These are phyloP conservation scores for Hydractinia echinata DNA, from an alignment of 30 jellyfish, hydroid and myxozoan species.

Conservation along the genomic window DNA sequence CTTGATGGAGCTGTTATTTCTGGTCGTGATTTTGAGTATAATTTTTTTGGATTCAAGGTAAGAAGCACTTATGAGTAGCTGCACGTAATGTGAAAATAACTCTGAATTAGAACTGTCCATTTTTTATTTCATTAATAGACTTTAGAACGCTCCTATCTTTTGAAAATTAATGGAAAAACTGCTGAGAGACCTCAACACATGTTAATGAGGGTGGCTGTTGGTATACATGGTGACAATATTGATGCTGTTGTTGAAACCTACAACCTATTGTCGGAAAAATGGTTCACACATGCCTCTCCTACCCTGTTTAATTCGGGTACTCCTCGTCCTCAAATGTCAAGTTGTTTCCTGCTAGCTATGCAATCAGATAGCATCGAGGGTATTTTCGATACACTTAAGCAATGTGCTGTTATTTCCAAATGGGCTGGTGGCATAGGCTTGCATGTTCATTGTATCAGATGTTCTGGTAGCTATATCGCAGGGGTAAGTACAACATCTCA, in stretches of 20 bases:
- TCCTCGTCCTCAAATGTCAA: constrained; percentile 95
- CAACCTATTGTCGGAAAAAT: constrained; percentile 84
- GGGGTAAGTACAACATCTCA: constrained; percentile 57
- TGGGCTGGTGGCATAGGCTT: constrained; percentile 99
- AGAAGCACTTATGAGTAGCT: neutral
- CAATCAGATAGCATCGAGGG: constrained; percentile 97
- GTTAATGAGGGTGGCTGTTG: constrained; percentile 99
- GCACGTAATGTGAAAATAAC: neutral
- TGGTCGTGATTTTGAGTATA: constrained; percentile 86
- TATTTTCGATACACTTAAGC: constrained; percentile 92
- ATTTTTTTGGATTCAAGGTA: constrained; percentile 98
- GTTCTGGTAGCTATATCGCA: constrained; percentile 90
- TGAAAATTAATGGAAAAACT: constrained; percentile 85
- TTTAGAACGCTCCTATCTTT: constrained; percentile 86
- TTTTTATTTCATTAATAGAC: constrained; percentile 46
- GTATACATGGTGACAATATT: constrained; percentile 89
- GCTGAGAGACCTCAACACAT: constrained; percentile 99
- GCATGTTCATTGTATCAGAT: constrained; percentile 93
- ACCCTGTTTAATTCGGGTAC: constrained; percentile 98
- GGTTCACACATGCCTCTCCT: constrained; percentile 99
- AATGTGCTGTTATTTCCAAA: constrained; percentile 96
- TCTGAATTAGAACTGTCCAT: neutral
- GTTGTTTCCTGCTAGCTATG: constrained; percentile 98
- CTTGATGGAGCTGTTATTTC: constrained; percentile 91
- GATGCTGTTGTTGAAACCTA: constrained; percentile 97